Conservation (phyloP, 2,797 vertebrate genomes). For the Galago senegalensis region DNA sequence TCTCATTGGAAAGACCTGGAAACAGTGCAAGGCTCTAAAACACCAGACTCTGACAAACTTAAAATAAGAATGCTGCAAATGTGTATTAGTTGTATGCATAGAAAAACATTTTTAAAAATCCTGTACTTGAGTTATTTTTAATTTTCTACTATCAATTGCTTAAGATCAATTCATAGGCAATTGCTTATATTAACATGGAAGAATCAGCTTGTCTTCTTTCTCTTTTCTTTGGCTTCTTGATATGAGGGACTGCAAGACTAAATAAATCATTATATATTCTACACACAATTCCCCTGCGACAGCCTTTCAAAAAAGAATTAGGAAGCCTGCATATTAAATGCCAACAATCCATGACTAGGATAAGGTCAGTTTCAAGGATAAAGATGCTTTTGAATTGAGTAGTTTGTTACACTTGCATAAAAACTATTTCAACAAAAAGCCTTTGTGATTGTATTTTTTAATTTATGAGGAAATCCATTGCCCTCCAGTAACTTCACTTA, state of each 20-base stretch:
- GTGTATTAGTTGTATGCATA: neutral
- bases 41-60: neutral
- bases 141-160: constrained; percentile 41
- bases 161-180: constrained; percentile 51
- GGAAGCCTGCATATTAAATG: constrained; percentile 84
- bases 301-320: constrained; percentile 83
- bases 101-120: neutral
- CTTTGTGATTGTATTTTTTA: constrained; percentile 48
- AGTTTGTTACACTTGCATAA: constrained; percentile 18
- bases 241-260: constrained; percentile 29
- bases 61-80: constrained; percentile 21
- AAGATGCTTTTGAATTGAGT: constrained; percentile 69
- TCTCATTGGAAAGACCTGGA: neutral
- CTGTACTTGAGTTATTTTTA: constrained; percentile 1
- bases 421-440: constrained; percentile 68
- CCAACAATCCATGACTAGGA: constrained; percentile 69
- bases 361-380: constrained; percentile 81
- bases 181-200: constrained; percentile 31
- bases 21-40: constrained; percentile 13
- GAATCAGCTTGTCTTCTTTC: constrained; percentile 52
- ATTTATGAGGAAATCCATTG: constrained; percentile 63
- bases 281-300: constrained; percentile 54
- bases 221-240: constrained; percentile 55
- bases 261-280: constrained; percentile 83
- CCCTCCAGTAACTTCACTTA: constrained; percentile 26